phyloP scores from a whole-genome alignment of 64 coral and sea anemone species.

The Porites australiensis region DNA sequence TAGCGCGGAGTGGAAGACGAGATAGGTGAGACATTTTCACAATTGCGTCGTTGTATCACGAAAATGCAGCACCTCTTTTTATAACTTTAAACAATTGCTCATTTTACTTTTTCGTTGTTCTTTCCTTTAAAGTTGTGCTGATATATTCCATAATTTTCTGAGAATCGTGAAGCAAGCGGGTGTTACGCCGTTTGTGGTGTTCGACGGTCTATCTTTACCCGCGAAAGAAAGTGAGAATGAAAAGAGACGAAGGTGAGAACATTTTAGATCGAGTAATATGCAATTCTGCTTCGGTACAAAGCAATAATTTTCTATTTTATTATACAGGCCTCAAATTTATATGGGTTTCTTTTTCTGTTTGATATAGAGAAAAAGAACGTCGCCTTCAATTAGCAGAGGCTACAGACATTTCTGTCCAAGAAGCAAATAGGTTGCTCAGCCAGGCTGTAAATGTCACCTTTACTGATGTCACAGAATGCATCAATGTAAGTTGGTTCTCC shows the following conservation, averaged over 20 bases:
- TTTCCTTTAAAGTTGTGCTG: slow-evolving; percentile 14
- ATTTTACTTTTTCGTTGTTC: background rate
- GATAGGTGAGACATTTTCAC: slow-evolving; percentile 8
- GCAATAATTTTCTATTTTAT: background rate
- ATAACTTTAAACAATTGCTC: background rate
- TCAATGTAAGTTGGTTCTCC: slow-evolving; percentile 30
- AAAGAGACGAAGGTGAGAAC: slow-evolving; percentile 29
- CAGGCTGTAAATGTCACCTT: slow-evolving; percentile 4
- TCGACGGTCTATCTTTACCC: slow-evolving; percentile 40
- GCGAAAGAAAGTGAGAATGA: slow-evolving; percentile 34
- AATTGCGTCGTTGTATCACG: background rate
- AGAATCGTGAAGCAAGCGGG: slow-evolving; percentile 19
- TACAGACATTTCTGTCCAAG: background rate
- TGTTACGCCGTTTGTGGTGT: slow-evolving; percentile 52
- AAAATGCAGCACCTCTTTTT: background rate
- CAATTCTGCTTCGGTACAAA: too few species aligned
- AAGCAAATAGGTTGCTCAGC: slow-evolving; percentile 20
- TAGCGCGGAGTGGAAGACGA: background rate
- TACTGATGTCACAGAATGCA: slow-evolving; percentile 19
- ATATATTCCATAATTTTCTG: slow-evolving; percentile 35
- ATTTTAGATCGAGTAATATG: background rate
- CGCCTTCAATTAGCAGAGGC: background rate
- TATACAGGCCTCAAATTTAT: background rate
- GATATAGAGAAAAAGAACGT: slow-evolving; percentile 27
- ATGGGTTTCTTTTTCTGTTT: background rate